Evolutionary conservation across 2,113 vertebrate genomes (phyloP), one percentile per base, ranked within the genome.

Genomic region (Melozone crissalis): DNA sequence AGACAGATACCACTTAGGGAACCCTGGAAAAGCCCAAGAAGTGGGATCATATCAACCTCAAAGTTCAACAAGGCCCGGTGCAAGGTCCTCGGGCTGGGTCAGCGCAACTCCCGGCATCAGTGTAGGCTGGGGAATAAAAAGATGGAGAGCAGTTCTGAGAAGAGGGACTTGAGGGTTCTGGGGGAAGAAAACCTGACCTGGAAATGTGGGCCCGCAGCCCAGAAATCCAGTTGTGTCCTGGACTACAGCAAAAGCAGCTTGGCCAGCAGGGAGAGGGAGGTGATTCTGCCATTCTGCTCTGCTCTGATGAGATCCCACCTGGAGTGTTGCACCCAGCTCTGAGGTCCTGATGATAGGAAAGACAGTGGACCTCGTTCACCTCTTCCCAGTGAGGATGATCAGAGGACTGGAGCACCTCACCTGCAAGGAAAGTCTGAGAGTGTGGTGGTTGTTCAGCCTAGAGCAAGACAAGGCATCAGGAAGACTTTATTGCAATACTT

Each of bases 41-140:
- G 28, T 11, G 24, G 20, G 30, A 47, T 63, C 30, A 33, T 0
- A 1, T 52, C 46, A 61, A 61, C 33, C 3, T 69, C 39, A 61
- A 8, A 27, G 26, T 15, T 57, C 41, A 57, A 55, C 9, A 22
- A 57, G 20, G 30, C 20, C 30, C 21, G 47, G 49, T 6, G 16
- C 49, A 79, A 57, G 10, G 57, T 63, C 47, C 30, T 26, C 57
- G 17, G 43, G 13, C 6, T 41, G 19, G 13, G 20, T 63, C n/a
- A 65, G 11, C 13, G 41, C n/a, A 62, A 39, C 5, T 4, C 10
- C 19, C 0, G 0, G 35, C 30, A 88, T 35, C 49, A 63, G 1
- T 14, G 31, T 20, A 47, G 30, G 13, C 30, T 21, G 26, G 6
- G 30, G 30, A 2, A 49, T 49, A 47, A 49, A 63, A 20, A 15